Evolutionary conservation across 2,113 vertebrate species (phyloP).

Genomic region (Amphiprion percula): DNA sequence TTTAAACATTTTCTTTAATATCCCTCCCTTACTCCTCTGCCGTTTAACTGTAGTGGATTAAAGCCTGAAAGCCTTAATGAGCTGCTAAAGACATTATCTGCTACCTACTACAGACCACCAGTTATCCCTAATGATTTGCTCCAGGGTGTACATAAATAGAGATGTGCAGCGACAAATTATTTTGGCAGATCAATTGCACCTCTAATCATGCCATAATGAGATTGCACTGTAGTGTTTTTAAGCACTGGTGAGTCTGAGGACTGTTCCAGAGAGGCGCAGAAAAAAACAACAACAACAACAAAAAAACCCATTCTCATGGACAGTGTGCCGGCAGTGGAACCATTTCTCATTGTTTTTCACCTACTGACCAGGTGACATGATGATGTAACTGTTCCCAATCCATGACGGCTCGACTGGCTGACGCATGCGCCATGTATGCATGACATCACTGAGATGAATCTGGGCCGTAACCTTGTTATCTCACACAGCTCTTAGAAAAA

Average conservation of each 20-base stretch:
- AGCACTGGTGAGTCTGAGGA: conserved; percentile 8
- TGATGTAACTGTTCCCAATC: conserved; percentile 51
- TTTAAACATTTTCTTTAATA: conserved; percentile 41
- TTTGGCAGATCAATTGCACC: conserved; percentile 41
- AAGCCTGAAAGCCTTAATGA: conserved; percentile 56
- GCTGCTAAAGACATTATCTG: conserved; percentile 50
- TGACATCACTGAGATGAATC: conserved; percentile 39
- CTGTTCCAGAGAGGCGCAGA: background rate
- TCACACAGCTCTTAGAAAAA: conserved; percentile 29
- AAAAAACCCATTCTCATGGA: background rate
- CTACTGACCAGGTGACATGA: conserved; percentile 29
- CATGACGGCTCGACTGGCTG: conserved; percentile 24
- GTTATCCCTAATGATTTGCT: conserved; percentile 36
- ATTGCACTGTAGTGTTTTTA: conserved; percentile 28
- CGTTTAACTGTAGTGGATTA: conserved; percentile 50
- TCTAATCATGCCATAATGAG: conserved; percentile 14
- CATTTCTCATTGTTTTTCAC: conserved; percentile 5
- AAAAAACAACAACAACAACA: background rate
- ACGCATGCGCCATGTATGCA: conserved; percentile 18
- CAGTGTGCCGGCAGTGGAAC: background rate
- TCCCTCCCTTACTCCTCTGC: conserved; percentile 33
- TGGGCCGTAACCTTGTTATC: conserved; percentile 61
- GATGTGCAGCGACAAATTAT: conserved; percentile 41
- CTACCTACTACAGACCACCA: conserved; percentile 45
- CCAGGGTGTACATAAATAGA: conserved; percentile 51